phyloP scores from a whole-genome alignment of 64 coral and sea anemone genomes.

The Trachythela sp. region DNA sequence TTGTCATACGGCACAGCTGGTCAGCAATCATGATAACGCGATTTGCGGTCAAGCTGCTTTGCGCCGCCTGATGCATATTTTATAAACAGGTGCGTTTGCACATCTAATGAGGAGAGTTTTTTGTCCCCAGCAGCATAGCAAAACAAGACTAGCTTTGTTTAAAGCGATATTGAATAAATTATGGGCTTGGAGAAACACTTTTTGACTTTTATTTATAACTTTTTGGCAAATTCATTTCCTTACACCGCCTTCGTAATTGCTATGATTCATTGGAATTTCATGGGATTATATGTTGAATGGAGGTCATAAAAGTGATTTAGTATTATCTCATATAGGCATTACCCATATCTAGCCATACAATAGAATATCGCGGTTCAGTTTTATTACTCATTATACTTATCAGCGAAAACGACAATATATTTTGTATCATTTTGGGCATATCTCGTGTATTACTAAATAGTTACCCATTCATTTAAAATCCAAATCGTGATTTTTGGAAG shows the following conservation, averaged over 20 bases:
- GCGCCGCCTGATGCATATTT: background rate
- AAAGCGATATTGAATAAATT: background rate
- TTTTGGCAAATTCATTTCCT: background rate
- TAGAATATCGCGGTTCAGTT: background rate
- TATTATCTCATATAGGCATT: background rate
- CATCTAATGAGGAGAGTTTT: background rate
- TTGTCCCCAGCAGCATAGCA: background rate
- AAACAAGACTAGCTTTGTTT: background rate
- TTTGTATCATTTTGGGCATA: background rate
- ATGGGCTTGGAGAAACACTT: background rate
- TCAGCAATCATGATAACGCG: slow-evolving; percentile 1
- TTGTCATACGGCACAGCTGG: background rate
- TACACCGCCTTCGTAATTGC: background rate
- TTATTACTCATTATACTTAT: slow-evolving; percentile 15
- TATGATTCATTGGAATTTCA: background rate
- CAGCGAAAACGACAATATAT: background rate
- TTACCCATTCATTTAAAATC: background rate
- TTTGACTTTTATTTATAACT: background rate
- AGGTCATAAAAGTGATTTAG: background rate
- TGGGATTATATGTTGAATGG: background rate
- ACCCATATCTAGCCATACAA: background rate
- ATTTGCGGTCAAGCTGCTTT: background rate
- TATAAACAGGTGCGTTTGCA: slow-evolving; percentile 12
- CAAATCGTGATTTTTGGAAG: background rate
- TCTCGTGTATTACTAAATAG: background rate